Conservation (phyloP, 1,140 invertebrate genomes). For the Bursaphelenchus mucronatus region DNA sequence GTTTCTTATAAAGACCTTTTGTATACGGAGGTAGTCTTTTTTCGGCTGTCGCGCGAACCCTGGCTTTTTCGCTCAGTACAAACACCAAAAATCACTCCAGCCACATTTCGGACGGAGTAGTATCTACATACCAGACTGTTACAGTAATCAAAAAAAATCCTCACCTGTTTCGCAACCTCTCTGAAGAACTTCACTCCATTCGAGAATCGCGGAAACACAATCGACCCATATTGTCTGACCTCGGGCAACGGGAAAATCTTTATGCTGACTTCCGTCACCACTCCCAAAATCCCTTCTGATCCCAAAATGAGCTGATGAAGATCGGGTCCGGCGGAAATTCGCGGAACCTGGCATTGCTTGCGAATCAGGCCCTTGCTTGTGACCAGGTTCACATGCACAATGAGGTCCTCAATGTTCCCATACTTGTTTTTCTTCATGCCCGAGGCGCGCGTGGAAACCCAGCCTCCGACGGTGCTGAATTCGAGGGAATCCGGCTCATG, state of each 20-base stretch:
- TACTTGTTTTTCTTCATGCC: constrained; percentile 99
- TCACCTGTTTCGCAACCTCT: constrained; percentile 71
- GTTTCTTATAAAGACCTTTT: too few species aligned
- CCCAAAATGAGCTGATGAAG: constrained; percentile 92
- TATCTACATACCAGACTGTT: not conserved
- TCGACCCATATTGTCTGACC: constrained; percentile 79
- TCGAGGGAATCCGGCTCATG: constrained; percentile 97
- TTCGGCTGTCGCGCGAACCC: too few species aligned
- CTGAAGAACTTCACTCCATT: constrained; percentile 79
- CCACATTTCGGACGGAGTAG: not conserved
- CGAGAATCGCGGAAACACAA: constrained; percentile 88
- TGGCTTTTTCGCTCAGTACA: too few species aligned
- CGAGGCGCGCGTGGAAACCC: constrained; percentile 93
- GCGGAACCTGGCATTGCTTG: constrained; percentile 74
- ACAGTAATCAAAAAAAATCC: constrained; percentile 26
- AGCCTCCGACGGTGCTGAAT: constrained; percentile 90
- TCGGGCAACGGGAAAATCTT: constrained; percentile 85
- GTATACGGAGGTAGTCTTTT: too few species aligned
- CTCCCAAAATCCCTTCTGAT: constrained; percentile 89
- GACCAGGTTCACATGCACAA: constrained; percentile 83
- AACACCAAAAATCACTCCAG: too few species aligned
- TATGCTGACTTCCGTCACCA: constrained; percentile 85
- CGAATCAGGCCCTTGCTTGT: constrained; percentile 79
- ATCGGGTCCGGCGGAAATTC: constrained; percentile 87
- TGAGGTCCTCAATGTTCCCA: constrained; percentile 75